A percentile compares a stretch with the other conserved stretches of the same genome.
These are phyloP conservation scores for Scatophagus argus DNA, from an alignment of 2,113 vertebrate genomes.

Conservation along the genomic window DNA sequence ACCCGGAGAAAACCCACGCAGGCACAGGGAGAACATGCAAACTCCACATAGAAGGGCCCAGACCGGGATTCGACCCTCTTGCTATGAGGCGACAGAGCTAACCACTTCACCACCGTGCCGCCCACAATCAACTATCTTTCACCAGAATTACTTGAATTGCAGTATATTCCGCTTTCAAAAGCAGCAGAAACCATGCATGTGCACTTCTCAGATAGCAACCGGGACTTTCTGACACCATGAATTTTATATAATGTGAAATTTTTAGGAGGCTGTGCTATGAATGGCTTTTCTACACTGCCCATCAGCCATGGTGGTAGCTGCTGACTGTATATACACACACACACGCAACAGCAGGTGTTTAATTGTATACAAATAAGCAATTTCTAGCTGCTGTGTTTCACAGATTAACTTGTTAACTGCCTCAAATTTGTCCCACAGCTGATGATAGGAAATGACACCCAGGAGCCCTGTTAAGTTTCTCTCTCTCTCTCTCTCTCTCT, in stretches of 20 bases:
- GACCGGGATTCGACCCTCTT: too few relatives aligned
- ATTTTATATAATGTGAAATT: background rate
- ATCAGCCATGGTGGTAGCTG: background rate
- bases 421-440: conserved; percentile 48
- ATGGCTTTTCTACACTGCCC: background rate
- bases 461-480: conserved; percentile 21
- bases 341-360: conserved; percentile 29
- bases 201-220: background rate
- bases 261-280: background rate
- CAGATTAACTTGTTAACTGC: conserved; percentile 50
- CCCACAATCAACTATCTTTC: too few relatives aligned
- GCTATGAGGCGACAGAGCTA: too few relatives aligned
- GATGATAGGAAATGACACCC: conserved; percentile 46
- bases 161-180: too few relatives aligned
- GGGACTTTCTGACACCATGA: background rate
- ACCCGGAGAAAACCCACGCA: too few relatives aligned
- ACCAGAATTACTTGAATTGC: too few relatives aligned
- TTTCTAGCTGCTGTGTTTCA: conserved; percentile 21
- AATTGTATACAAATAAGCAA: conserved; percentile 42
- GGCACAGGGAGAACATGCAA: background rate
- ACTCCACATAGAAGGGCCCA: too few relatives aligned
- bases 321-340: background rate
- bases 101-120: too few relatives aligned
- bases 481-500: background rate
- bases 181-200: background rate